Base-by-base conservation (phyloP, 2,888 invertebrate species). In the Leptothorax acervorum region DNA sequence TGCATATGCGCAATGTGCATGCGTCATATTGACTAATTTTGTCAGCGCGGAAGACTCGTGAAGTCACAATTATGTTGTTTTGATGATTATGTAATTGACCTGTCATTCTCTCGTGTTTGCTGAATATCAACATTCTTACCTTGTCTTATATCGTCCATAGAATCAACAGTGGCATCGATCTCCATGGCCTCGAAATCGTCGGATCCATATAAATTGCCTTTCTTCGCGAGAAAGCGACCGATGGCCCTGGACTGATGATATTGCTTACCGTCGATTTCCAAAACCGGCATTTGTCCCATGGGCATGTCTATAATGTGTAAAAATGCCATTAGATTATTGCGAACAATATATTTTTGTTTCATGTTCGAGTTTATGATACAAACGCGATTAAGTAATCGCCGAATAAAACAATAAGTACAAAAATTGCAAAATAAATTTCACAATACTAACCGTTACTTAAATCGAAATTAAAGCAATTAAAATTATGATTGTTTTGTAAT, bases 171-270 rank as follows among this genome's bases (percentile, higher is more conserved):
- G 23, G 95, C 94, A 78, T 96, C 96, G 73, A 96, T 93, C 3
- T 95, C 92, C 4, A 95, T 94, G 84, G 95, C 95, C 60, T 96
- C 95, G 93, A 95, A 94, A 2, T 95, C 95, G 84, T 96, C 95
- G 1, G 92, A 89, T 0, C 96, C 95, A 60, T 96, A 94, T 1
- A 96, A 94, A 45, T 95, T 94, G 39, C 95, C 94, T 89, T 95
- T 95, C 82, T 94, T 95, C 3, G 95, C 96, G 1, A 96, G 90
- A 89, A 95, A 96, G 74, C 96, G 96, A 53, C 95, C 95, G 71
- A 96, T 96, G 48, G 96, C 95, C 83, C 94, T 94, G 3, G 95
- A 95, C 86, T 95, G 95, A 85, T 94, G 93, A 55, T 95, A 94
- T 2, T 92, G 89, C 87, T 95, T 95, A 8, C 95, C 95, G 81